Evolutionary conservation across 2,888 invertebrate genomes (phyloP), one percentile per base, ranked within the genome.

Genomic region (Beris morrisii): DNA sequence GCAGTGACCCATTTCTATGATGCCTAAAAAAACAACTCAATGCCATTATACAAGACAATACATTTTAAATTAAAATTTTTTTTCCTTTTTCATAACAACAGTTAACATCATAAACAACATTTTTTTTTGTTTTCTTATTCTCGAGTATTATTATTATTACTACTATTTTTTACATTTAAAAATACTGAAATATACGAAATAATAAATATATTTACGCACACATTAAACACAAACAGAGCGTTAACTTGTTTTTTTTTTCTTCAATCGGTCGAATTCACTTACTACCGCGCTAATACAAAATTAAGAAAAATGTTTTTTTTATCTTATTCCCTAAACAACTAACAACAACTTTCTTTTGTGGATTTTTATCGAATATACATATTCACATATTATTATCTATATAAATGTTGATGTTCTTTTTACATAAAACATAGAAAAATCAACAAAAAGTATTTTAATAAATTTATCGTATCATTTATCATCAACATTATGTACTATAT

Each of bases 331-430:
- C 65, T 65, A 65, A 56, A 65, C 56, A 65, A 65, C 56, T 65
- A 65, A 65, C 65, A 65, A 65, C 65, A 65, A 65, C 38, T 56
- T 59, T 61, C 57, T 56, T 64, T 52, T 53, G 46, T 55, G 30
- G 57, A 56, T 7, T 66, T 58, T 44, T 43, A 11, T 59, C 45
- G 38, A 64, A 57, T 64, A 32, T 57, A 57, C 52, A 65, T 61
- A 58, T 68, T 64, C 54, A 64, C 31, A 15, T 52, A 38, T 38
- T 38, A 38, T 38, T 3, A 38, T 38, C 38, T 38, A 38, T 56
- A 30, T 52, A 50, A 50, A 64, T 28, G 52, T 54, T 56, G 38
- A 7, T 38, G 5, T 38, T 38, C 9, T 38, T 38, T 38, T 38
- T 1, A 38, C 38, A 38, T 38, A 38, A 38, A 38, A 38, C 38